Evolutionary conservation across 2,888 invertebrate species (phyloP), one percentile per base, ranked within the genome.

Genomic region (Cancer borealis): DNA sequence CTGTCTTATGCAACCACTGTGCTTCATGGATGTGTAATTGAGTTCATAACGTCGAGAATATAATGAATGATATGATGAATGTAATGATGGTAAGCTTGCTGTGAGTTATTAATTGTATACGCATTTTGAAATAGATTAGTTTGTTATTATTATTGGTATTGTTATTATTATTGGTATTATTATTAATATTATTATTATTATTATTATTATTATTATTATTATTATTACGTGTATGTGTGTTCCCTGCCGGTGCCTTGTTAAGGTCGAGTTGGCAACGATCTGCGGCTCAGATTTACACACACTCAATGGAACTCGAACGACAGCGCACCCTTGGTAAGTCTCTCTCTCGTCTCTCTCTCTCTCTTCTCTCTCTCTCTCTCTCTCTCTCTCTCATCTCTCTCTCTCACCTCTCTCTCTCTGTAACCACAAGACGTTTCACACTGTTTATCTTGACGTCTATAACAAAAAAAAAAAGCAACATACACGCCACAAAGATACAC

Each of bases 271-370:
- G 66, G 91, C 91, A 12, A 91, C 88, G 14, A 91, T 93, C 87
- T 93, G 93, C 46, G 93, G 93, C 6, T 93, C 90, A 10, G 93
- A 93, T 54, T 47, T 93, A 4, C 93, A 93, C 90, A 93, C 93
- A 5, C 90, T 93, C 30, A 84, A 14, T 39, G 93, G 93, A 10
- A 89, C 79, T 5, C 4, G 93, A 21, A 90, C 93, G 12, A 49
- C 90, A 14, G 17, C 47, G 0, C 89, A 93, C 14, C 93, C 93
- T 6, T 93, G 93, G 93, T 93, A 54, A 49, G 89, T 73, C 8
- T 5, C 5, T 47, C 8, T 84, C 21, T 26, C 49, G 21, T 49
- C 45, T 92, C 26, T 8, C 12, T 87, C 30, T 49, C 45, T 87
- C 30, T 30, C 45, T 84, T n/a, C 66, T 66, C 21, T n/a, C 66